Evolutionary conservation across 2,113 vertebrate genomes (phyloP), one percentile per base, ranked within the genome.

Genomic region (Sterrhoptilus dennistouni): DNA sequence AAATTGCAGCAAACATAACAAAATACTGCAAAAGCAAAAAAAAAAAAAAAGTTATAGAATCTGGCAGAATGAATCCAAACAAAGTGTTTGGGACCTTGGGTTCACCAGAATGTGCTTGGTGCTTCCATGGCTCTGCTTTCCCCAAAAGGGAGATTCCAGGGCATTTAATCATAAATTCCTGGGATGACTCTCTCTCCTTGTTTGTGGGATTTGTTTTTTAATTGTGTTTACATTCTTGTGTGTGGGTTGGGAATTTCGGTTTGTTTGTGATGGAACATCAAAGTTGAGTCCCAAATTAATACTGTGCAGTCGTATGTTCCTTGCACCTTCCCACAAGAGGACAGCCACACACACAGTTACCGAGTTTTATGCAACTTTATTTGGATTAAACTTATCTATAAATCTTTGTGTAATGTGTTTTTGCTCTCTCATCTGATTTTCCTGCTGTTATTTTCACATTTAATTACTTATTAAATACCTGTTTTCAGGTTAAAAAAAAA

Each of bases 111-210:
- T 44, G 24, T 52, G 28, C 38, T 8, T 1, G 22, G 71, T n/a
- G 42, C n/a, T 47, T 57, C 78, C 56, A 36, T 33, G 3, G 11
- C 87, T 87, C 83, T 54, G 45, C 87, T 71, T 75, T 89, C 76
- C 61, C 57, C 95, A 90, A 94, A 96, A 95, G 93, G 93, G 92
- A 96, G 96, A 94, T 97, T 97, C 96, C 96, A 93, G 89, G 86
- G 69, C 69, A 87, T 96, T 81, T 94, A 94, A 94, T 96, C 93
- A 96, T 60, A 42, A 96, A 95, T 96, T 96, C 95, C 92, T 95
- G 92, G 83, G 93, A 96, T 95, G 93, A 87, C 83, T 94, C 79
- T 75, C 85, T 53, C 92, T 96, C 85, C 65, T 69, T 94, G 90
- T 90, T 96, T 96, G 93, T 89, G 93, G 72, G 52, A 47, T 84